These are phyloP conservation scores for Papilio helenus DNA, from an alignment of 1,140 invertebrate species.

Conservation along the genomic window DNA sequence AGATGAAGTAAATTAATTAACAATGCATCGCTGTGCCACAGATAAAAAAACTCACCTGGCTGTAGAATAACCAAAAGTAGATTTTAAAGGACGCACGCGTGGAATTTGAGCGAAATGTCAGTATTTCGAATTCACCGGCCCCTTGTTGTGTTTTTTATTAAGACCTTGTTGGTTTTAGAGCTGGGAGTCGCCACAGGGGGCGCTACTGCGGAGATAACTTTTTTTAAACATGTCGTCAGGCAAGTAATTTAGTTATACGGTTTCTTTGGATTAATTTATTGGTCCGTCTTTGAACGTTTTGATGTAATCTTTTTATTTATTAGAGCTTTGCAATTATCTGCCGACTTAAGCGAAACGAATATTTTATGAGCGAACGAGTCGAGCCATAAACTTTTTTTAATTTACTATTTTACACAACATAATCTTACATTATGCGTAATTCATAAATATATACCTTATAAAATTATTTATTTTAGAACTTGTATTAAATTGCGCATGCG, in stretches of 20 bases:
- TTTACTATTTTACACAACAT: neutral
- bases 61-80: conserved; percentile 38
- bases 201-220: conserved; percentile 48
- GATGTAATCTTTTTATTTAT: conserved; percentile 37
- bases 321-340: conserved; percentile 30
- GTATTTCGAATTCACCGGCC: conserved; percentile 32
- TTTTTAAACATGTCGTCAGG: conserved; percentile 41
- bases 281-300: conserved; percentile 34
- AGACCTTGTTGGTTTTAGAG: conserved; percentile 37
- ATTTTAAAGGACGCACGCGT: conserved; percentile 39
- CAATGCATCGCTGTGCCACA: conserved; percentile 19
- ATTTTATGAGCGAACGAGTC: neutral
- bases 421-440: no score
- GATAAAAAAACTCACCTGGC: conserved; percentile 32
- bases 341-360: conserved; percentile 17
- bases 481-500: no score
- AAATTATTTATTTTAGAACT: no score
- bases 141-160: conserved; percentile 37
- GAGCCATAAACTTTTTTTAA: neutral
- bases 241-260: conserved; percentile 60
- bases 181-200: conserved; percentile 45
- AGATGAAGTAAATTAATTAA: conserved; percentile 22
- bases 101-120: conserved; percentile 39
- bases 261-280: conserved; percentile 52
- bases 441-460: no score